phyloP scores from a whole-genome alignment of 1,140 invertebrate species.

The Papilio polyxenes region DNA sequence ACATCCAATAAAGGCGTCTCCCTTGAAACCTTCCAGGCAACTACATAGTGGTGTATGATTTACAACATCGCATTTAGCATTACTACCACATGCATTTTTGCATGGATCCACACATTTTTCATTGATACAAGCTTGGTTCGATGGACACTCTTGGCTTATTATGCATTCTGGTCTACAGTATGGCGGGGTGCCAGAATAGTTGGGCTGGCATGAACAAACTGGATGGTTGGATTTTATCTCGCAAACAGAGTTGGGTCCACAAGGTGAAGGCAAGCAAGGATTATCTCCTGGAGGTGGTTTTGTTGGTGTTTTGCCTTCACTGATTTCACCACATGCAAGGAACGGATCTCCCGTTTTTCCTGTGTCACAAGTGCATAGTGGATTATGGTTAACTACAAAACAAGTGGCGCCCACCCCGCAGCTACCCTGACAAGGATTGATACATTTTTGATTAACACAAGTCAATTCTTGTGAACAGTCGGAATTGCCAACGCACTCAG shows the following conservation, averaged over 20 bases:
- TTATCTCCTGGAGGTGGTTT: conserved; percentile 79
- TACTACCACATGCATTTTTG: conserved; percentile 86
- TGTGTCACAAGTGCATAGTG: conserved; percentile 89
- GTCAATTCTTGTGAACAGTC: conserved; percentile 89
- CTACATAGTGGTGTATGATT: conserved; percentile 91
- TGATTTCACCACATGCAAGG: conserved; percentile 83
- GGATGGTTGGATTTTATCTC: conserved; percentile 88
- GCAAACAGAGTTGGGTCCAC: conserved; percentile 92
- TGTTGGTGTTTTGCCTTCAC: conserved; percentile 51
- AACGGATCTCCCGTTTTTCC: conserved; percentile 91
- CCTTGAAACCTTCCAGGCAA: conserved; percentile 87
- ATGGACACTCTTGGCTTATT: conserved; percentile 87
- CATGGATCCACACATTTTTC: conserved; percentile 91
- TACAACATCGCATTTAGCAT: conserved; percentile 89
- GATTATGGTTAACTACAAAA: conserved; percentile 90
- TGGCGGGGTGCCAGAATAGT: conserved; percentile 87
- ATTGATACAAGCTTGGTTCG: conserved; percentile 88
- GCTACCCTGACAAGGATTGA: conserved; percentile 88
- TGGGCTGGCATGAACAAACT: conserved; percentile 88
- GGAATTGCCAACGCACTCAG: conserved; percentile 89
- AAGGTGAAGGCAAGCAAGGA: conserved; percentile 90
- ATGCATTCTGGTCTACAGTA: conserved; percentile 89
- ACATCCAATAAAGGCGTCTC: conserved; percentile 91
- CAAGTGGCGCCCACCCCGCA: conserved; percentile 89
- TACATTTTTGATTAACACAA: conserved; percentile 89